Percentiles rank a stretch among this genome's conserved stretches.
phyloP scores from a whole-genome alignment of 2,797 vertebrate genomes.

The Urosaurus nigricauda region DNA sequence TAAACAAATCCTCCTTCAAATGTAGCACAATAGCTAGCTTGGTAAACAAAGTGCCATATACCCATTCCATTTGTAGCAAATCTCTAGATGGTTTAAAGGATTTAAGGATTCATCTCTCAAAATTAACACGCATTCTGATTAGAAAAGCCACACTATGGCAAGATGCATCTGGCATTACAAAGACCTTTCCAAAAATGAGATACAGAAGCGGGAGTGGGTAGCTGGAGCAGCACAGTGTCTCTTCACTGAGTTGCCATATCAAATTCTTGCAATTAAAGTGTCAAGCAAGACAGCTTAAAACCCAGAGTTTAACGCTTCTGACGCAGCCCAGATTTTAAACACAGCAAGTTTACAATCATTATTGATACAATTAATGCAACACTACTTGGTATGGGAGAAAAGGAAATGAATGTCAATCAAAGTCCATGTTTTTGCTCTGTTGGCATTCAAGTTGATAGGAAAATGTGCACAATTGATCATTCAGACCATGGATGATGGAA shows the following conservation, averaged over 20 bases:
- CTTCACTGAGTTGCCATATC: constrained; percentile 59
- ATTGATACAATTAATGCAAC: constrained; percentile 75
- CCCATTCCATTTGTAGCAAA: constrained; percentile 57
- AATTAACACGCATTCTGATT: constrained; percentile 67
- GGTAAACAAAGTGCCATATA: constrained; percentile 60
- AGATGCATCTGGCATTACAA: constrained; percentile 52
- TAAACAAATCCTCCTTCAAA: constrained; percentile 67
- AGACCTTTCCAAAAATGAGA: constrained; percentile 67
- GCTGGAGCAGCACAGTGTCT: constrained; percentile 42
- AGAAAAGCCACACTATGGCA: constrained; percentile 44
- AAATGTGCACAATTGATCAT: constrained; percentile 31
- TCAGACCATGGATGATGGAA: constrained; percentile 2
- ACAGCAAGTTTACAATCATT: constrained; percentile 70
- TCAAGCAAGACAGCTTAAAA: constrained; percentile 60
- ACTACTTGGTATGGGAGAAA: constrained; percentile 50
- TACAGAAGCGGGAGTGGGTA: neutral
- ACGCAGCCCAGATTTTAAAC: constrained; percentile 59
- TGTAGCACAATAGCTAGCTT: constrained; percentile 50
- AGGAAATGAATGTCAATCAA: constrained; percentile 67
- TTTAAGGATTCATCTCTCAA: constrained; percentile 67
- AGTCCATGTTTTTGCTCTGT: constrained; percentile 56
- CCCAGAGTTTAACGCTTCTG: constrained; percentile 59
- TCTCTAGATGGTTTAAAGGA: constrained; percentile 61
- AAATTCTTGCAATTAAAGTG: constrained; percentile 69
- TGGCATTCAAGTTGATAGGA: constrained; percentile 65